A percentile compares a stretch with the other conserved stretches of the same genome.
These are phyloP conservation scores for Cichladusa arquata DNA, from an alignment of 2,113 vertebrate species.

Conservation along the genomic window DNA sequence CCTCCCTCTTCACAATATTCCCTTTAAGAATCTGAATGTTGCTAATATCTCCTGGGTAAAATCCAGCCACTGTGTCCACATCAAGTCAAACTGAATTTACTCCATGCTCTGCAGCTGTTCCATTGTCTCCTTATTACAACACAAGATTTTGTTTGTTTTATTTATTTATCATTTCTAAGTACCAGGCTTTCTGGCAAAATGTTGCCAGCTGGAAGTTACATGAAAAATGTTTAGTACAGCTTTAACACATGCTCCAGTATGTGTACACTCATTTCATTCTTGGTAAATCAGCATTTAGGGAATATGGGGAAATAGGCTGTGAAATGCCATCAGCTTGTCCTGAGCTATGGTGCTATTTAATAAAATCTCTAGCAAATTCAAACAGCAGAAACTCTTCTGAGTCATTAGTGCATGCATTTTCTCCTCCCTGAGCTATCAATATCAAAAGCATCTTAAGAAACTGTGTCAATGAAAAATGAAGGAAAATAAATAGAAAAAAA, in stretches of 20 bases:
- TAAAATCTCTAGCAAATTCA: conserved; percentile 62
- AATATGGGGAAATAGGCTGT: conserved; percentile 55
- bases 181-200: conserved; percentile 25
- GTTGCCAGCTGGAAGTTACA: conserved; percentile 58
- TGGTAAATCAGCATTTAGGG: conserved; percentile 49
- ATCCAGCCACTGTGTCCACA: conserved; percentile 43
- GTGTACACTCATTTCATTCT: conserved; percentile 33
- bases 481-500: conserved; percentile 37
- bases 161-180: conserved; percentile 42
- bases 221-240: conserved; percentile 46
- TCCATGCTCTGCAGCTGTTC: conserved; percentile 39
- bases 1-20: conserved; percentile 9
- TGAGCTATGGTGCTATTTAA: conserved; percentile 19
- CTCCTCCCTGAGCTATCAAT: conserved; percentile 49
- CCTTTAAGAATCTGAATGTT: conserved; percentile 32
- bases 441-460: conserved; percentile 38
- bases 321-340: conserved; percentile 51
- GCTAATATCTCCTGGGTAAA: conserved; percentile 46
- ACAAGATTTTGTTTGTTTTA: conserved; percentile 52
- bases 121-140: conserved; percentile 13
- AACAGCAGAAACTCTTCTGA: conserved; percentile 43
- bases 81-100: conserved; percentile 54
- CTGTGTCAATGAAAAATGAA: conserved; percentile 34
- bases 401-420: conserved; percentile 44
- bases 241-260: conserved; percentile 34